Percentiles rank a stretch among this genome's conserved stretches.
These are phyloP conservation scores for Oedothorax gibbosus DNA, from an alignment of 1,140 invertebrate genomes.

Conservation along the genomic window DNA sequence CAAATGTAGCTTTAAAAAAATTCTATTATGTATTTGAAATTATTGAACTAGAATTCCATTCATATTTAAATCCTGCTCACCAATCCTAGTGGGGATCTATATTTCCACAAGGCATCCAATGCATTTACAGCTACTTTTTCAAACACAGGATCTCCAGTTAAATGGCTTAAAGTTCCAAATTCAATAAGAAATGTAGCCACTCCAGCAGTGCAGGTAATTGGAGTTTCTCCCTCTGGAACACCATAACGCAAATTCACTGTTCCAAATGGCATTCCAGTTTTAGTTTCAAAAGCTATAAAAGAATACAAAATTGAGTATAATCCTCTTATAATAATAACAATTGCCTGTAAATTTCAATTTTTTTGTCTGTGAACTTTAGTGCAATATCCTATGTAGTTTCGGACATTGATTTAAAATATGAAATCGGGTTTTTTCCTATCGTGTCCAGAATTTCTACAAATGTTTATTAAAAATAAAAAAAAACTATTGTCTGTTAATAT, in stretches of 20 bases:
- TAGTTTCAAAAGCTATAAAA: conserved; percentile 72
- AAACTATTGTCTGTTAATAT: conserved; percentile 18
- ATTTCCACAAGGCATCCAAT: conserved; percentile 86
- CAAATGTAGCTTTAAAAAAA: background rate
- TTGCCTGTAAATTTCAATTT: too few species aligned
- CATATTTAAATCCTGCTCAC: conserved; percentile 65
- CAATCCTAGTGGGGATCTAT: conserved; percentile 87
- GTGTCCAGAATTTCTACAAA: too few species aligned
- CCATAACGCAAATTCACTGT: conserved; percentile 93
- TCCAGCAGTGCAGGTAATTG: conserved; percentile 96
- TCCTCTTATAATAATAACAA: conserved; percentile 31
- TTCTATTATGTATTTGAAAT: background rate
- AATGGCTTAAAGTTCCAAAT: conserved; percentile 92
- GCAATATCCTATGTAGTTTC: background rate
- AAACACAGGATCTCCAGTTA: conserved; percentile 95
- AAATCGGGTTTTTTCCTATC: background rate
- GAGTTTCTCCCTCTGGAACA: conserved; percentile 93
- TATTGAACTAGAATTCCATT: background rate
- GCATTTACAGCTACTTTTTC: conserved; percentile 94
- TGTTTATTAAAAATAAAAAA: too few species aligned
- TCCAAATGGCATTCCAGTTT: conserved; percentile 96
- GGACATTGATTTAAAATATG: background rate
- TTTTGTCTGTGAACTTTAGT: too few species aligned
- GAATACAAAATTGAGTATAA: conserved; percentile 18
- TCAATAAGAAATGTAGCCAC: conserved; percentile 96